Base-by-base conservation (phyloP, 2,797 vertebrate species). In the Falco concolor region DNA sequence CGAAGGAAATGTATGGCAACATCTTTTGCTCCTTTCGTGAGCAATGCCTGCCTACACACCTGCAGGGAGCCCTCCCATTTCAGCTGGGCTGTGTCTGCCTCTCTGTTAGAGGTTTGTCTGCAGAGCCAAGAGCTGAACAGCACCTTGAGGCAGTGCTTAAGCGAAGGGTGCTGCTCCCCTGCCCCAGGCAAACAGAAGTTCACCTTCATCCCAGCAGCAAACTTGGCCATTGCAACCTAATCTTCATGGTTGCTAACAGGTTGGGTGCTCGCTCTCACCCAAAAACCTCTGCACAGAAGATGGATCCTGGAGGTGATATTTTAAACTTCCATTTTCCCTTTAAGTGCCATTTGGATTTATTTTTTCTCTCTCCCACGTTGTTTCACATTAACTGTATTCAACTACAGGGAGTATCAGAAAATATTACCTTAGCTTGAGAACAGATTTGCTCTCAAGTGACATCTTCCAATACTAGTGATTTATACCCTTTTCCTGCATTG, bases 391-490 rank as follows among this genome's bases (percentile, higher is more conserved):
- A 73, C 73, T 72, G 69, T 70, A 54, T 77, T 93, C 93, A 95
- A 36, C 93, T 94, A 74, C 70, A 90, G 96, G 77, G 73, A 95
- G 91, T 90, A 95, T 88, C 34, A 86, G 89, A 96, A 97, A 96
- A 96, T 95, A 95, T 89, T 87, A 95, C 80, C 81, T 95, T 64
- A 95, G 83, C 83, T 95, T 82, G 90, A 96, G 91, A 96, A 92
- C 57, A 94, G 89, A 64, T 80, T 93, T 95, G 45, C 85, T 96
- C 95, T 95, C 95, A 63, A 86, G 94, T 91, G 96, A 91, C 93
- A 79, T 90, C 50, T 93, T 88, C 93, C 95, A 95, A 95, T 97
- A 96, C 94, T 93, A 94, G 87, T 93, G 96, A 93, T 96, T 95
- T 94, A 90, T 96, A 96, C 77, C 63, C 76, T 96, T 95, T 96